These are phyloP conservation scores for Phyllotreta striolata DNA, from an alignment of 2,888 invertebrate genomes.

Conservation along the genomic window DNA sequence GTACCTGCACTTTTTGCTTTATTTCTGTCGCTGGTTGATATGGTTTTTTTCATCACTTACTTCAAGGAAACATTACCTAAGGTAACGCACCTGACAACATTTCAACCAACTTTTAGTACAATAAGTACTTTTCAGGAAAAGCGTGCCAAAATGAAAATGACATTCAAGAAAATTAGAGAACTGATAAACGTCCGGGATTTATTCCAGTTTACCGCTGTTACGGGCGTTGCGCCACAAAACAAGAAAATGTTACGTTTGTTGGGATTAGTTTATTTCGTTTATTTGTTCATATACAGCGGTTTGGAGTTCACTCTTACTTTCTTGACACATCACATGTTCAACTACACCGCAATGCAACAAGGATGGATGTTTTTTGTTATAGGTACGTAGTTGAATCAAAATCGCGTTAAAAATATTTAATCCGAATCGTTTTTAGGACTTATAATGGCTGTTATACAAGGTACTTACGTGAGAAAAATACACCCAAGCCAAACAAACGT, in stretches of 20 bases:
- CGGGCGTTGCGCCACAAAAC: slow-evolving; percentile 63
- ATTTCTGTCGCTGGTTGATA: slow-evolving; percentile 76
- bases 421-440: slow-evolving; percentile 62
- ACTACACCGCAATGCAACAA: slow-evolving; percentile 94
- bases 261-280: slow-evolving; percentile 86
- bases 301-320: slow-evolving; percentile 98
- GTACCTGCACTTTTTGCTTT: slow-evolving; percentile 83
- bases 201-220: slow-evolving; percentile 75
- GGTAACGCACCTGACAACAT: slow-evolving; percentile 59
- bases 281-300: slow-evolving; percentile 94
- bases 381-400: slow-evolving; percentile 64
- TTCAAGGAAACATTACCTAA: slow-evolving; percentile 86
- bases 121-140: slow-evolving; percentile 67
- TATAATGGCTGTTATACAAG: slow-evolving; percentile 91
- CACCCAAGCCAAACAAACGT: slow-evolving; percentile 74
- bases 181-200: slow-evolving; percentile 55
- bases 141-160: slow-evolving; percentile 73
- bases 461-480: slow-evolving; percentile 84
- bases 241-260: slow-evolving; percentile 56
- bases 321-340: slow-evolving; percentile 90
- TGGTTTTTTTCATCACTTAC: slow-evolving; percentile 74
- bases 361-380: slow-evolving; percentile 97
- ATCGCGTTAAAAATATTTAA: background rate
- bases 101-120: background rate
- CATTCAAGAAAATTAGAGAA: slow-evolving; percentile 58